A percentile compares a stretch with the other conserved stretches of the same genome.
phyloP scores from a whole-genome alignment of 2,797 vertebrate species.

The Epinephelus malabaricus region DNA sequence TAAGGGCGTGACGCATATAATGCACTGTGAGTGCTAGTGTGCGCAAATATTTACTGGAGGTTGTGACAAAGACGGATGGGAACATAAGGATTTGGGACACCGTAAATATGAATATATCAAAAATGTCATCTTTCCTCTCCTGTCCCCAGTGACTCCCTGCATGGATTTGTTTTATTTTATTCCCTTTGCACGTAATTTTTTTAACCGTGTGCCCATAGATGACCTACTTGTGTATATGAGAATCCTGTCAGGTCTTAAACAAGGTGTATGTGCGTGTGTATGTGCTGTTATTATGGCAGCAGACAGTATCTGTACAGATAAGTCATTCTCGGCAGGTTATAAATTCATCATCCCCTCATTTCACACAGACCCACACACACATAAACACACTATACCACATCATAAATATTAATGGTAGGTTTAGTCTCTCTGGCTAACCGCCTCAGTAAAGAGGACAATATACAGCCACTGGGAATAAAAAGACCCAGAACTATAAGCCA shows the following conservation, averaged over 20 bases:
- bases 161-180: constrained; percentile 28
- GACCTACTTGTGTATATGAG: constrained; percentile 39
- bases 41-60: constrained; percentile 62
- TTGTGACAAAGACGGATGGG: constrained; percentile 54
- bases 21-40: constrained; percentile 33
- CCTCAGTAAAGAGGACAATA: constrained; percentile 50
- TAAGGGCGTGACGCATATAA: constrained; percentile 30
- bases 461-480: constrained; percentile 48
- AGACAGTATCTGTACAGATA: constrained; percentile 22
- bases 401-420: constrained; percentile 66
- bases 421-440: constrained; percentile 37
- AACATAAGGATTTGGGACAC: constrained; percentile 51
- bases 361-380: constrained; percentile 36
- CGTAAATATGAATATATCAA: constrained; percentile 51
- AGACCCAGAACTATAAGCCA: constrained; percentile 51
- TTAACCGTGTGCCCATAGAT: constrained; percentile 1
- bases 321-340: constrained; percentile 32
- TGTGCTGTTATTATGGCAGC: constrained; percentile 10
- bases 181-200: constrained; percentile 22
- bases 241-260: constrained; percentile 17
- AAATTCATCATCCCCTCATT: constrained; percentile 17
- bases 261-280: not conserved
- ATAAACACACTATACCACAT: constrained; percentile 26
- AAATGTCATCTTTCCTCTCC: constrained; percentile 21
- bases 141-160: constrained; percentile 33